Conservation (phyloP, 2,113 vertebrate species). For the Pontoporia blainvillei region DNA sequence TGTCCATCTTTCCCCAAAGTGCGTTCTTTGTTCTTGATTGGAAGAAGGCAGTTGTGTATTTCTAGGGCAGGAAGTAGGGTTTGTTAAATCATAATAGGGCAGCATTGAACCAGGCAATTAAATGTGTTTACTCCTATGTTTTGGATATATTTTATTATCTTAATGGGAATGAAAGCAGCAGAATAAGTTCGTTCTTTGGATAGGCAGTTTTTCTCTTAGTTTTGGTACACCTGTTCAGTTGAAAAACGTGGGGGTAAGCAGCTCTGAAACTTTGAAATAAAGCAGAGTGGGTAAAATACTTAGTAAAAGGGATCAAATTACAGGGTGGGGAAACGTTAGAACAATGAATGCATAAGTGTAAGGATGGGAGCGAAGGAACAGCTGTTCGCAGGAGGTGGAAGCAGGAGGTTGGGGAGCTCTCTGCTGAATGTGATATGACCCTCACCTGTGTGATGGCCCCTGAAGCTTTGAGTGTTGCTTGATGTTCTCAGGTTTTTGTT, state of each 20-base stretch:
- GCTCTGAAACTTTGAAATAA: neutral
- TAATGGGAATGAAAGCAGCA: neutral
- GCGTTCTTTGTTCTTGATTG: conserved; percentile 2
- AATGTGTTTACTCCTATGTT: neutral
- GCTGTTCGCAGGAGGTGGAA: neutral
- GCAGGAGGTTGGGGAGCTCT: neutral
- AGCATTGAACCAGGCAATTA: neutral
- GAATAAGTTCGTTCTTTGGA: neutral
- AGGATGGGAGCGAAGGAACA: neutral
- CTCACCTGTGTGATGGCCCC: neutral
- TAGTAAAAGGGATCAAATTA: neutral
- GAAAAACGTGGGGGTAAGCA: neutral
- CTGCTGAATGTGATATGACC: neutral
- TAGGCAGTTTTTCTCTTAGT: neutral
- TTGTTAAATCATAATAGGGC: neutral
- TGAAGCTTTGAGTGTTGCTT: neutral
- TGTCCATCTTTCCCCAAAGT: neutral
- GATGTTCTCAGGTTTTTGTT: neutral
- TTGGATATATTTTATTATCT: neutral
- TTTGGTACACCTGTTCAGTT: neutral
- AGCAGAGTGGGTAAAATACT: neutral
- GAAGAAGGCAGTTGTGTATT: neutral
- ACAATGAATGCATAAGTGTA: neutral
- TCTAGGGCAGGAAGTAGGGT: neutral
- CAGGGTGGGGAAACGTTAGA: neutral